A percentile compares a stretch with the other conserved stretches of the same genome.
phyloP scores from a whole-genome alignment of 2,797 vertebrate species.

The Diplodus sargus region DNA sequence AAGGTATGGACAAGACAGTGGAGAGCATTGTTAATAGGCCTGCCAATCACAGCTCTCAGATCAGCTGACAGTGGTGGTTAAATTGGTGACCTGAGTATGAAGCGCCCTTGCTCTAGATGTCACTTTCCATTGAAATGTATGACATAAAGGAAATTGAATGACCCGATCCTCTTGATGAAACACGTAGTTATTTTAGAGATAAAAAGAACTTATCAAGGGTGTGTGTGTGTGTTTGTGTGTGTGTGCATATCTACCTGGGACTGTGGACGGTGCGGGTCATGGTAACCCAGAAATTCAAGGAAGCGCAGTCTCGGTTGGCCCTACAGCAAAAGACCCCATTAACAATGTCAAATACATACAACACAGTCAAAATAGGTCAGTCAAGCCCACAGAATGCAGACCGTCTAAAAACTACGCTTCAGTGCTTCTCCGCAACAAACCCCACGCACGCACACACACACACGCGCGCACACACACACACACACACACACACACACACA shows the following conservation, averaged over 20 bases:
- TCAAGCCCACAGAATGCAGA: background rate
- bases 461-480: background rate
- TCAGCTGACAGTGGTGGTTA: constrained; percentile 76
- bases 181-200: constrained; percentile 72
- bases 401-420: background rate
- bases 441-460: background rate
- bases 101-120: constrained; percentile 69
- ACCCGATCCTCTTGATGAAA: constrained; percentile 79
- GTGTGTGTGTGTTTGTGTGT: background rate
- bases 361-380: background rate
- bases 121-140: constrained; percentile 77
- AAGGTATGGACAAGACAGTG: constrained; percentile 70
- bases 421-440: background rate
- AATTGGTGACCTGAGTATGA: constrained; percentile 82
- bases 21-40: constrained; percentile 77
- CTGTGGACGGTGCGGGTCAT: constrained; percentile 60
- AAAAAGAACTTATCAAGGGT: constrained; percentile 38
- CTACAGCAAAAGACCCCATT: constrained; percentile 53
- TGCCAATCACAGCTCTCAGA: constrained; percentile 81
- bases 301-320: constrained; percentile 67
- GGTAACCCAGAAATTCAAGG: constrained; percentile 74
- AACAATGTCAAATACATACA: constrained; percentile 17
- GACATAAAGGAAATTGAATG: constrained; percentile 83
- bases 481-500: background rate
- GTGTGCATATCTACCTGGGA: constrained; percentile 69